Evolutionary conservation across 1,140 invertebrate genomes (phyloP).

Genomic region (Drosophila murphyi): DNA sequence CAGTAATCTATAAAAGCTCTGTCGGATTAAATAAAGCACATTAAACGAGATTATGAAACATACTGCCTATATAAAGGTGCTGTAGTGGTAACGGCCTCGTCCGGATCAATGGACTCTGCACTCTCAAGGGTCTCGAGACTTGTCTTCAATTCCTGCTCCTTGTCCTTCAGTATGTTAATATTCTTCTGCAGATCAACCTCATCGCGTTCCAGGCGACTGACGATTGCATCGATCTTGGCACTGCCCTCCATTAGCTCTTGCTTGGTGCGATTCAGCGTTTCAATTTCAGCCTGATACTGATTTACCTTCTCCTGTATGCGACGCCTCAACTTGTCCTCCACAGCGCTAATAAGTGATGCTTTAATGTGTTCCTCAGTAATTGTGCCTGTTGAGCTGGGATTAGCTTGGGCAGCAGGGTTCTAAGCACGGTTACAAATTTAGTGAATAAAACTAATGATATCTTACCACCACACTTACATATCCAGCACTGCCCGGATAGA

Average conservation of each 20-base stretch:
- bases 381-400: constrained; percentile 87
- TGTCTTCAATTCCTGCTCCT: constrained; percentile 93
- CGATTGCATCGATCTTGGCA: constrained; percentile 91
- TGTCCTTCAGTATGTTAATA: constrained; percentile 92
- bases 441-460: neutral
- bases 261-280: constrained; percentile 94
- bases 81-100: constrained; percentile 98
- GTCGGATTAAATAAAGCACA: neutral
- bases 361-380: constrained; percentile 98
- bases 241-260: constrained; percentile 95
- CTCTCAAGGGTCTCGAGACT: constrained; percentile 91
- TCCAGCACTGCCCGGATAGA: constrained; percentile 80
- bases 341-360: constrained; percentile 96
- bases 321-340: constrained; percentile 96
- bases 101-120: constrained; percentile 94
- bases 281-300: constrained; percentile 95
- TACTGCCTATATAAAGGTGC: constrained; percentile 98
- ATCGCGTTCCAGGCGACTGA: constrained; percentile 93
- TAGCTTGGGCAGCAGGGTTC: constrained; percentile 56
- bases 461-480: constrained; percentile 61
- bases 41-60: constrained; percentile 62
- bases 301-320: constrained; percentile 94
- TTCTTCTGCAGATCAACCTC: constrained; percentile 94
- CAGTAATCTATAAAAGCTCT: constrained; percentile 88
- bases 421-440: constrained; percentile 1